Evolutionary conservation across 1,140 invertebrate species (phyloP).

Genomic region (Arion vulgaris): DNA sequence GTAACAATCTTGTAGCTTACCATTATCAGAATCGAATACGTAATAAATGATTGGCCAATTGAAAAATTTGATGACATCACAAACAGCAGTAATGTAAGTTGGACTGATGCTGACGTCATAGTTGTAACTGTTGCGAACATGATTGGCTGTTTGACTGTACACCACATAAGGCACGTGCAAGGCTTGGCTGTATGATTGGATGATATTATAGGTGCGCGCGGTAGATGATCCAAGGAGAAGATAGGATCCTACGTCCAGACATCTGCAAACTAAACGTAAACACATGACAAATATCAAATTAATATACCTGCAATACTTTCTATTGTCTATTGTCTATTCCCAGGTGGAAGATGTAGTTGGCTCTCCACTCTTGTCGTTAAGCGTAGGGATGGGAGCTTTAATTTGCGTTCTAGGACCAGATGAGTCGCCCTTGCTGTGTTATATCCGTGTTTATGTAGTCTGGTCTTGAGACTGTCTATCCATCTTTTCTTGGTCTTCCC

Average conservation of each 20-base stretch:
- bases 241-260: conserved; percentile 91
- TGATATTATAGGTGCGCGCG: conserved; percentile 91
- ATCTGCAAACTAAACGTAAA: conserved; percentile 91
- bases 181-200: conserved; percentile 81
- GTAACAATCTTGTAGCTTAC: conserved; percentile 77
- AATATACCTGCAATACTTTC: too few relatives aligned
- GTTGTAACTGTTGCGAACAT: conserved; percentile 36
- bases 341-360: too few relatives aligned
- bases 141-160: conserved; percentile 35
- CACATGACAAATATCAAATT: too few relatives aligned
- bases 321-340: too few relatives aligned
- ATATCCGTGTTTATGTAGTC: too few relatives aligned
- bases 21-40: conserved; percentile 93
- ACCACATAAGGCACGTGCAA: conserved; percentile 86
- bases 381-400: too few relatives aligned
- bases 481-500: too few relatives aligned
- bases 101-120: conserved; percentile 83
- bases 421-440: too few relatives aligned
- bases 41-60: conserved; percentile 93
- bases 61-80: conserved; percentile 91
- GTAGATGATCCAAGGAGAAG: conserved; percentile 92
- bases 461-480: too few relatives aligned
- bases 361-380: too few relatives aligned
- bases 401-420: too few relatives aligned
- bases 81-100: conserved; percentile 91